A percentile compares a stretch with the other conserved stretches of the same genome.
phyloP scores from a whole-genome alignment of 2,888 invertebrate genomes.

The Scaptomyza caliginosa region DNA sequence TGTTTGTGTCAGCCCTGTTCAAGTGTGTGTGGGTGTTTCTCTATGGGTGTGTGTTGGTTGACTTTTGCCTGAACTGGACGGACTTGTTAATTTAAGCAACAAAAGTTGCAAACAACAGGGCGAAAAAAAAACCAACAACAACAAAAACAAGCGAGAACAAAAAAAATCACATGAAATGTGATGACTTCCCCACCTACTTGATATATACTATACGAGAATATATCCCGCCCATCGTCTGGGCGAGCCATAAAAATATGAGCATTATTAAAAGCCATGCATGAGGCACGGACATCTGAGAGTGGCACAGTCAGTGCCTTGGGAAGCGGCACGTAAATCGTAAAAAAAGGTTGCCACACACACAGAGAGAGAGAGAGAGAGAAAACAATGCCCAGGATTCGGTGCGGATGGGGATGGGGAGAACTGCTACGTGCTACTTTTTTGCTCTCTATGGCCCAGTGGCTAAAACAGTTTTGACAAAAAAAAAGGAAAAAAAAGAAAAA shows the following conservation, averaged over 20 bases:
- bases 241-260: constrained; percentile 74
- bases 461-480: constrained; percentile 9
- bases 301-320: constrained; percentile 52
- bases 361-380: background rate
- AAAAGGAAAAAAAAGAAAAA: background rate
- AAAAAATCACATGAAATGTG: constrained; percentile 67
- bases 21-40: background rate
- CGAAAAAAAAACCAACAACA: constrained; percentile 13
- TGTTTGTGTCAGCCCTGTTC: background rate
- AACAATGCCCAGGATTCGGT: constrained; percentile 27
- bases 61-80: constrained; percentile 16
- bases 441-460: constrained; percentile 21
- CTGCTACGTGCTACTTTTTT: constrained; percentile 39
- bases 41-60: constrained; percentile 21
- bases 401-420: constrained; percentile 1
- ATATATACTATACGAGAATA: background rate
- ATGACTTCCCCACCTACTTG: constrained; percentile 45
- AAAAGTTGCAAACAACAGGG: constrained; percentile 63
- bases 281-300: constrained; percentile 42
- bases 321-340: constrained; percentile 75
- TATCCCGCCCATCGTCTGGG: constrained; percentile 37
- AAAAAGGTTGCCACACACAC: constrained; percentile 64
- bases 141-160: constrained; percentile 16
- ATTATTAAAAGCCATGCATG: constrained; percentile 73
- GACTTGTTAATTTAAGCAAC: constrained; percentile 72